Base-by-base conservation (phyloP, 1,140 invertebrate species). In the Eriosoma lanigerum region DNA sequence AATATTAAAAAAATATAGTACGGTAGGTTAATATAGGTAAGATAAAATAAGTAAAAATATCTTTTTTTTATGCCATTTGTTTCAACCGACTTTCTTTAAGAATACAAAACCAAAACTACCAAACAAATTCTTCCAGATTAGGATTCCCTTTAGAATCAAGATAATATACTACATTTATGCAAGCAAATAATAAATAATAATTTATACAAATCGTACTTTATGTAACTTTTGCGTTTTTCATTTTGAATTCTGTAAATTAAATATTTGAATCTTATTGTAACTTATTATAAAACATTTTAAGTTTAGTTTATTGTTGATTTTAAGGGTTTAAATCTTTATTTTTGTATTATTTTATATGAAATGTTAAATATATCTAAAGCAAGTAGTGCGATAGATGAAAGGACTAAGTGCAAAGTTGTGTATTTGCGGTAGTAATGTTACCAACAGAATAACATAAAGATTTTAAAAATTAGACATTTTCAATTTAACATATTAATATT, bases 361-460 rank as follows among this genome's bases (percentile, higher is more conserved):
- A 29, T 52, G 38, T 52, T 70, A 24, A n/a, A n/a, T 70, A 19
- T 70, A 50, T 29, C 68, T 52, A 29, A 15, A 72, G 50, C 12
- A 17, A 72, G 26, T 52, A 46, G 26, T 72, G 24, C 24, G 26
- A 32, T 29, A 24, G 48, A 46, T 46, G 17, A 72, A 29, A 50
- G 68, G 6, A 38, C 68, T 72, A 50, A 72, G 68, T 72, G 68
- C 68, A 72, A 72, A 52, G 68, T 52, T 72, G 68, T 72, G 68
- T 72, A 52, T 19, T 72, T 29, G 21, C 29, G 48, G 17, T 24
- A 26, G 48, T 72, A 50, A 52, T 50, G 10, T 6, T 29, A 52
- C 29, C 29, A 32, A 19, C 48, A 52, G 29, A 72, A 50, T 6
- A 9, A 72, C 24, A 26, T 52, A 29, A 72, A 72, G 52, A 52